These are phyloP conservation scores for Drosophila punjabiensis DNA, from an alignment of 1,140 invertebrate species.

Conservation along the genomic window DNA sequence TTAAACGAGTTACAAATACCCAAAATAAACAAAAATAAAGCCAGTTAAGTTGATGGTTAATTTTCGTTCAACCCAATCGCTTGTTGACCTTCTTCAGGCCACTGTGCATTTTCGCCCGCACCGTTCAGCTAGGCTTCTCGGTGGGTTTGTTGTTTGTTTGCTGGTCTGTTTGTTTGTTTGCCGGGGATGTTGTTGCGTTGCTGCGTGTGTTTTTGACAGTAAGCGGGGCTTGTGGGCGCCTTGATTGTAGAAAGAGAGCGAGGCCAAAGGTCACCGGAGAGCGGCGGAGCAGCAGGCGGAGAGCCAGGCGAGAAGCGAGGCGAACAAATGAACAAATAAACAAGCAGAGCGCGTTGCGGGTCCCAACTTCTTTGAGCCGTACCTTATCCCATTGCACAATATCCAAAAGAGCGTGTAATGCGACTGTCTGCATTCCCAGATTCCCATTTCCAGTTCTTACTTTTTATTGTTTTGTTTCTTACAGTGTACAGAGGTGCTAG, in stretches of 20 bases:
- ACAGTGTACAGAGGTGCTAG: slow-evolving; percentile 9
- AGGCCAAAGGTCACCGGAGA: slow-evolving; percentile 60
- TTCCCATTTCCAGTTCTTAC: not conserved
- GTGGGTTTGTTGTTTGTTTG: slow-evolving; percentile 40
- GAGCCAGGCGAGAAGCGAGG: slow-evolving; percentile 25
- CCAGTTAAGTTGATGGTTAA: not conserved
- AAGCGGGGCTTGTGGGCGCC: slow-evolving; percentile 72
- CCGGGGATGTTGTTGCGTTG: slow-evolving; percentile 28
- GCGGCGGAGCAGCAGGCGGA: slow-evolving; percentile 13
- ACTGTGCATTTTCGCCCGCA: slow-evolving; percentile 9
- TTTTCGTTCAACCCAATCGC: slow-evolving; percentile 2
- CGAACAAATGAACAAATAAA: slow-evolving; percentile 62
- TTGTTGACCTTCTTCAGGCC: slow-evolving; percentile 29
- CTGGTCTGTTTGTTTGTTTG: slow-evolving; percentile 62
- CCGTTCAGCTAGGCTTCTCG: slow-evolving; percentile 20
- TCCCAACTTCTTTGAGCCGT: slow-evolving; percentile 59
- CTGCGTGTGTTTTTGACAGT: slow-evolving; percentile 79
- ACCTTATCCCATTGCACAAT: slow-evolving; percentile 59
- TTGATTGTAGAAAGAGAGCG: slow-evolving; percentile 51
- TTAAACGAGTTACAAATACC: slow-evolving; percentile 5
- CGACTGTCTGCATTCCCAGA: slow-evolving; percentile 33
- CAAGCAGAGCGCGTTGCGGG: slow-evolving; percentile 22
- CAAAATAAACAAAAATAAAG: slow-evolving; percentile 18
- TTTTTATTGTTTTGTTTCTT: slow-evolving; percentile 9
- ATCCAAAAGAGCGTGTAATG: slow-evolving; percentile 77